phyloP scores from a whole-genome alignment of 1,140 invertebrate genomes.

The Yoshiicerus persimilis region DNA sequence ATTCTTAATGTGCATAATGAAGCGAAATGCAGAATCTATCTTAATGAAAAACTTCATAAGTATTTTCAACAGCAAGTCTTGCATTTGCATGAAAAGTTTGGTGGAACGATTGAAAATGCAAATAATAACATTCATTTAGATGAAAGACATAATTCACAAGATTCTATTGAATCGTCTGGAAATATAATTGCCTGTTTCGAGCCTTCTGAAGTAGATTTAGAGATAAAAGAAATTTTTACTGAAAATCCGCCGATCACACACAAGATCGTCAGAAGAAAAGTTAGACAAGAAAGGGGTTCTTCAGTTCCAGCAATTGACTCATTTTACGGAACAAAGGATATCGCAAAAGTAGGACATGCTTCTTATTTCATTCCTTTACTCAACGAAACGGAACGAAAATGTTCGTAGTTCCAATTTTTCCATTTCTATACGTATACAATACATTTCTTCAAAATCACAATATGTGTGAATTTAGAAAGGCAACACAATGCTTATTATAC shows the following conservation, averaged over 20 bases:
- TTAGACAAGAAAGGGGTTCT: slow-evolving; percentile 23
- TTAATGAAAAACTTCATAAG: background rate
- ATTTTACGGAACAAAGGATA: slow-evolving; percentile 37
- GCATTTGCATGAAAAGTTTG: background rate
- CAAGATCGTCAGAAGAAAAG: slow-evolving; percentile 30
- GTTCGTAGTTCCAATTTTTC: background rate
- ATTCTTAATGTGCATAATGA: slow-evolving; percentile 26
- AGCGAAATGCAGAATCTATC: slow-evolving; percentile 5
- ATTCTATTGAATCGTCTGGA: background rate
- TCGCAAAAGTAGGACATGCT: slow-evolving; percentile 35
- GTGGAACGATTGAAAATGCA: background rate
- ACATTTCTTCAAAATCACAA: too few species aligned
- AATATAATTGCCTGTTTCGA: background rate
- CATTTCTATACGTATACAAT: too few species aligned
- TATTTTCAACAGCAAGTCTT: background rate
- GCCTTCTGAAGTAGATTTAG: slow-evolving; percentile 34
- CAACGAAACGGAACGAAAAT: slow-evolving; percentile 17
- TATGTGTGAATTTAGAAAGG: too few species aligned
- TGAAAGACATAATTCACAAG: background rate
- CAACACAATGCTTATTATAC: background rate
- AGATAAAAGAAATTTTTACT: slow-evolving; percentile 31
- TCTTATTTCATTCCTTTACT: slow-evolving; percentile 37
- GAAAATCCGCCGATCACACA: slow-evolving; percentile 32
- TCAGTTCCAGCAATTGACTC: slow-evolving; percentile 41
- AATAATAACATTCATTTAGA: background rate